Evolutionary conservation across 2,888 invertebrate species (phyloP).

Genomic region (Yponomeuta sedellus): DNA sequence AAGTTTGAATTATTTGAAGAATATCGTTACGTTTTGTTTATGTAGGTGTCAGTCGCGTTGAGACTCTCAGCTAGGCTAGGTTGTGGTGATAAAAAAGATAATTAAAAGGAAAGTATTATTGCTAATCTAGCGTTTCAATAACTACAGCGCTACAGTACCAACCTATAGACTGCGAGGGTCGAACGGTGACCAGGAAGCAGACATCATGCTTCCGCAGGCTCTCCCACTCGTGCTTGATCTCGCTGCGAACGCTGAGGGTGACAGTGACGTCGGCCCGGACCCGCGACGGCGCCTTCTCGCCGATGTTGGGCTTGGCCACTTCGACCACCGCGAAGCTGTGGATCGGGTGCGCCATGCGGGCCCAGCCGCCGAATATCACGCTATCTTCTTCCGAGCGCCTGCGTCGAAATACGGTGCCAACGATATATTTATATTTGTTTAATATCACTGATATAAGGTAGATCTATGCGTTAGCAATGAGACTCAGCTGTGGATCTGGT

Average conservation of each 20-base stretch:
- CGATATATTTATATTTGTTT: background rate
- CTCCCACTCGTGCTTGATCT: constrained; percentile 98
- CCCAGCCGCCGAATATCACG: constrained; percentile 98
- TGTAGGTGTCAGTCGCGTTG: too few relatives aligned
- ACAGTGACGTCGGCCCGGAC: constrained; percentile 97
- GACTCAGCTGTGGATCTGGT: constrained; percentile 91
- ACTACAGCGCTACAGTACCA: constrained; percentile 29
- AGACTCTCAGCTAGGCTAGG: too few relatives aligned
- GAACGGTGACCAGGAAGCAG: constrained; percentile 95
- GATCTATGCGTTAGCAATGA: too few relatives aligned
- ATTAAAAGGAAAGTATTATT: too few relatives aligned
- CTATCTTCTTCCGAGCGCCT: constrained; percentile 91
- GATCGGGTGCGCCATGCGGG: constrained; percentile 98
- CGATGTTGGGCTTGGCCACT: constrained; percentile 93
- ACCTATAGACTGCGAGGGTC: constrained; percentile 90
- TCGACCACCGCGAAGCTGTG: constrained; percentile 95
- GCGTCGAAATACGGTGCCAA: constrained; percentile 14
- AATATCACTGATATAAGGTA: too few relatives aligned
- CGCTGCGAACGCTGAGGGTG: constrained; percentile 91
- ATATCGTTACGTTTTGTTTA: too few relatives aligned
- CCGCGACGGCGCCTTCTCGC: constrained; percentile 95
- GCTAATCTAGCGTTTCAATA: too few relatives aligned
- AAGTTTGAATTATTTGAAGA: too few relatives aligned
- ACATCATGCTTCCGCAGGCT: constrained; percentile 97
- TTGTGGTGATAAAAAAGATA: too few relatives aligned